phyloP scores from a whole-genome alignment of 2,113 vertebrate genomes.

The Scomber colias region DNA sequence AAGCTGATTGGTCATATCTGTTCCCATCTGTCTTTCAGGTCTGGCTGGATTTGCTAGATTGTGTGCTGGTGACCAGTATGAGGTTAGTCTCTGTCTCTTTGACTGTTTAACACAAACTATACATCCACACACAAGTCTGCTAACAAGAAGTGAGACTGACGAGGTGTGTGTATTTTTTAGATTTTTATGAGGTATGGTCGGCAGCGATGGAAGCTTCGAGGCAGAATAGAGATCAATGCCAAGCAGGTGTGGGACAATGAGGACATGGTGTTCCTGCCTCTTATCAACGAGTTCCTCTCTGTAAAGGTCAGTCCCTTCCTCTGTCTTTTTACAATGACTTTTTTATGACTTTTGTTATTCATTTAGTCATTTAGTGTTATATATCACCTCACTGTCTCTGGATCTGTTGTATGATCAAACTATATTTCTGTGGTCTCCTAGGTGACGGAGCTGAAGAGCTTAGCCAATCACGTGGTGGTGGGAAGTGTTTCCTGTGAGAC shows the following conservation, averaged over 20 bases:
- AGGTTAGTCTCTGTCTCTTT: conserved; percentile 84
- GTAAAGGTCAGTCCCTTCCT: conserved; percentile 90
- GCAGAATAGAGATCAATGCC: conserved; percentile 93
- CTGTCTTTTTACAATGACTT: background rate
- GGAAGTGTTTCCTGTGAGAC: conserved; percentile 97
- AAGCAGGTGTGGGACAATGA: conserved; percentile 98
- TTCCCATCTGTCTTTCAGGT: conserved; percentile 82
- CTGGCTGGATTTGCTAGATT: conserved; percentile 96
- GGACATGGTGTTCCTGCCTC: conserved; percentile 94
- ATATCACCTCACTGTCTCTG: no score
- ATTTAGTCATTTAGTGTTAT: background rate
- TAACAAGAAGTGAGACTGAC: background rate
- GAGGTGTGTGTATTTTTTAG: conserved; percentile 74
- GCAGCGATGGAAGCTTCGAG: conserved; percentile 95
- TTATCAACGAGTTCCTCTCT: conserved; percentile 94
- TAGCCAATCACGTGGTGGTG: conserved; percentile 96
- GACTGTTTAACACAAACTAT: background rate
- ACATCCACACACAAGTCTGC: background rate
- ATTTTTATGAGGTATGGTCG: conserved; percentile 97
- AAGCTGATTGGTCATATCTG: background rate
- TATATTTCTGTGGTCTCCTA: conserved; percentile 69
- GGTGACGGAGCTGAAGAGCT: conserved; percentile 96
- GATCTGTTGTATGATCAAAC: background rate
- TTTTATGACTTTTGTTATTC: background rate
- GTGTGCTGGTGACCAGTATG: conserved; percentile 97